phyloP scores from a whole-genome alignment of 2,888 invertebrate species.

The Scelioninae gen. 1 region DNA sequence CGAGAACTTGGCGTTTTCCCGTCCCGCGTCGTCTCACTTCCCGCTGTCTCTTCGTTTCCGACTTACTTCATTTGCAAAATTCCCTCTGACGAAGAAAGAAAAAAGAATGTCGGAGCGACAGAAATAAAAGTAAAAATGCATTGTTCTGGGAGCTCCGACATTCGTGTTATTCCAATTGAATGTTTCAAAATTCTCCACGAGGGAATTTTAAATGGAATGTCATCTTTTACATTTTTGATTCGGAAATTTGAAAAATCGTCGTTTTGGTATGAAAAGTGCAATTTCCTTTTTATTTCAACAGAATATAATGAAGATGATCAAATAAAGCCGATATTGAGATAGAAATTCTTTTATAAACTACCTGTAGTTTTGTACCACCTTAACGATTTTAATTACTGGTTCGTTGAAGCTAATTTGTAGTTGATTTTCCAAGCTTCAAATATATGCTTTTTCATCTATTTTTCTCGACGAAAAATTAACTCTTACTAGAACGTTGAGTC shows the following conservation, averaged over 20 bases:
- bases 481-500: no score
- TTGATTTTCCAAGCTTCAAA: no score
- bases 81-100: conserved; percentile 68
- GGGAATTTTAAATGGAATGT: background rate
- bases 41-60: conserved; percentile 66
- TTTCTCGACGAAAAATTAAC: no score
- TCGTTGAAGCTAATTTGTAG: no score
- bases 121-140: conserved; percentile 51
- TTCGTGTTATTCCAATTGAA: conserved; percentile 34
- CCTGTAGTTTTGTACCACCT: no score
- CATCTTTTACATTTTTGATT: background rate
- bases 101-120: conserved; percentile 49
- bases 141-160: conserved; percentile 33
- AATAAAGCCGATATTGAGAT: no score
- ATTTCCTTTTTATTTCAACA: no score
- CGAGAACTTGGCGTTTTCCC: conserved; percentile 80
- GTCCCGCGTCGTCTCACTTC: conserved; percentile 66
- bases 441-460: no score
- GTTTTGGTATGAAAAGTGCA: no score
- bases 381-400: no score
- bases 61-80: conserved; percentile 78
- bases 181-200: conserved; percentile 9
- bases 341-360: no score
- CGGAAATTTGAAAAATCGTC: background rate
- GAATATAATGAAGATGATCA: no score